phyloP scores from a whole-genome alignment of 2,797 vertebrate genomes.

The Menidia menidia region DNA sequence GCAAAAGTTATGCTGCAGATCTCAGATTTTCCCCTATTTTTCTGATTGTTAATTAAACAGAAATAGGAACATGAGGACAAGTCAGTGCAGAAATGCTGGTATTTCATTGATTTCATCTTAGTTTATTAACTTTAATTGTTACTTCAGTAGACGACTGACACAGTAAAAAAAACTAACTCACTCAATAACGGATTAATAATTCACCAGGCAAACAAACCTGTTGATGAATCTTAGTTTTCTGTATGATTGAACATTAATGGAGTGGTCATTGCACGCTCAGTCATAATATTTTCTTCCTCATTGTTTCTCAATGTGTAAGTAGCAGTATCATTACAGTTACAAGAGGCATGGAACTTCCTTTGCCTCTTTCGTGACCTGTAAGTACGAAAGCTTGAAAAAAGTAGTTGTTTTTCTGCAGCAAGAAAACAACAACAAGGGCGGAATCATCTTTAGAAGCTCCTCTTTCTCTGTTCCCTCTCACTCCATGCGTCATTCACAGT shows the following conservation, averaged over 20 bases:
- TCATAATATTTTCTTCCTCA: background rate
- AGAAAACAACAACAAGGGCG: background rate
- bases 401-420: accelerated
- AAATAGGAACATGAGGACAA: background rate
- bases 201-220: background rate
- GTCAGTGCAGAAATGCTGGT: background rate
- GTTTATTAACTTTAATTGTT: too few relatives aligned
- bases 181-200: background rate
- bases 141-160: too few relatives aligned
- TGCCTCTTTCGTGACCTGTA: background rate
- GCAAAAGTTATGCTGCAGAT: background rate
- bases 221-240: background rate
- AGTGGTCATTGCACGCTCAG: background rate
- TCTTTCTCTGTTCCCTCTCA: background rate
- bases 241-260: background rate
- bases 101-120: background rate
- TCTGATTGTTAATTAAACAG: background rate
- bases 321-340: background rate
- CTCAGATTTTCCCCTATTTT: accelerated
- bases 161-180: too few relatives aligned
- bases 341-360: slow-evolving; percentile 17
- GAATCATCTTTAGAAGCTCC: background rate
- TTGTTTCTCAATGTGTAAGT: background rate
- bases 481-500: background rate
- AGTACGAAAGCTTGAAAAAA: background rate